Evolutionary conservation across 2,113 vertebrate genomes (phyloP).

Genomic region (Lepidothrix coronata): DNA sequence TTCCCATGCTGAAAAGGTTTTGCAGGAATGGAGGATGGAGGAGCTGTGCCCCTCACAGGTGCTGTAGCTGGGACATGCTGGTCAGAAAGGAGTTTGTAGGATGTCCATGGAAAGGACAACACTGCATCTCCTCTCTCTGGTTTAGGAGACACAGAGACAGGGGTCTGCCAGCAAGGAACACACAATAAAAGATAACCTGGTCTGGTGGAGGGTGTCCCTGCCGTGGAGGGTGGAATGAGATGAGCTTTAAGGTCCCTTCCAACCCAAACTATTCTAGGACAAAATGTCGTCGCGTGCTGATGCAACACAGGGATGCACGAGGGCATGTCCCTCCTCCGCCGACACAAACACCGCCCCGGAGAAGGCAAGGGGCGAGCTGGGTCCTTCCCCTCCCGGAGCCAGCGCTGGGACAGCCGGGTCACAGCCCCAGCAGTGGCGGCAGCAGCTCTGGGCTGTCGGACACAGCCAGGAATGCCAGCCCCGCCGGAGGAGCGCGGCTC

Average conservation of each 20-base stretch:
- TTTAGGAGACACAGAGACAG: neutral
- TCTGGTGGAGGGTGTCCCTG: neutral
- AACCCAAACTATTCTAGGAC: too few species aligned
- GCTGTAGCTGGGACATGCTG: rapidly evolving
- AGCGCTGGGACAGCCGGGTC: neutral
- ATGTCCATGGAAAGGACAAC: neutral
- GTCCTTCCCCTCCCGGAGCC: neutral
- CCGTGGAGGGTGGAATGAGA: neutral
- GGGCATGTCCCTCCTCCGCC: neutral
- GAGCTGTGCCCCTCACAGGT: rapidly evolving
- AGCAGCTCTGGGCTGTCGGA: neutral
- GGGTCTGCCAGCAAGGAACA: neutral
- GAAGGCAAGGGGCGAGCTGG: rapidly evolving
- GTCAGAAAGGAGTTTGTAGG: neutral
- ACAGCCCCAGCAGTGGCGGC: neutral
- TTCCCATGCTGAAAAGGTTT: neutral
- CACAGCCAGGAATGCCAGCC: neutral
- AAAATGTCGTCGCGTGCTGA: rapidly evolving
- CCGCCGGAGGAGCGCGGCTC: neutral
- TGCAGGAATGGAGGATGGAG: neutral
- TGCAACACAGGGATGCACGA: rapidly evolving
- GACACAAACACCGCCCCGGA: rapidly evolving
- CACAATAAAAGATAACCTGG: neutral
- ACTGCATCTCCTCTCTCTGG: neutral
- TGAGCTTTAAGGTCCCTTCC: neutral